These are phyloP conservation scores for Eudasyphora cyanicolor DNA, from an alignment of 2,888 invertebrate species.

Conservation along the genomic window DNA sequence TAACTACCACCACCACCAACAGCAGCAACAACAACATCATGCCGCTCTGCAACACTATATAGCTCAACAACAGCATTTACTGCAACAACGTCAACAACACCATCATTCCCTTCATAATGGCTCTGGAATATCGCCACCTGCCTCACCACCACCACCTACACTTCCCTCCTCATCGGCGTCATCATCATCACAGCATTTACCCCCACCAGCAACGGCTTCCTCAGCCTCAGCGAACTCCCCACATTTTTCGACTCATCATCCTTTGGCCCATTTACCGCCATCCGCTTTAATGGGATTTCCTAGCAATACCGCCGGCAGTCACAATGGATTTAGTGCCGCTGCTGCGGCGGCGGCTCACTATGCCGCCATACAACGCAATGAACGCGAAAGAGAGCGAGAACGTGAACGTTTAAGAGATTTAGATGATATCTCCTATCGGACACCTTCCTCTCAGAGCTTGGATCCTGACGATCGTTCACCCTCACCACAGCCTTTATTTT, in stretches of 20 bases:
- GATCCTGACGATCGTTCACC: slow-evolving; percentile 78
- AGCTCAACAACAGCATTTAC: slow-evolving; percentile 75
- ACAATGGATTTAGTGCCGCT: slow-evolving; percentile 64
- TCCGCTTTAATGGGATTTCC: slow-evolving; percentile 65
- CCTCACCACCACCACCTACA: slow-evolving; percentile 68
- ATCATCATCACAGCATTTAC: slow-evolving; percentile 55
- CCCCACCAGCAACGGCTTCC: slow-evolving; percentile 65
- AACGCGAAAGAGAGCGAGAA: slow-evolving; percentile 52
- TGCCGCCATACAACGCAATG: slow-evolving; percentile 68
- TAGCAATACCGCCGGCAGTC: slow-evolving; percentile 38
- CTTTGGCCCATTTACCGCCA: slow-evolving; percentile 70
- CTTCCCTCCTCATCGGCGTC: slow-evolving; percentile 68
- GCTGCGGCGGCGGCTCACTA: slow-evolving; percentile 67
- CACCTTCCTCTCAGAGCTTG: slow-evolving; percentile 67
- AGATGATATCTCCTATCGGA: slow-evolving; percentile 55
- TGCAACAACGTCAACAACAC: slow-evolving; percentile 66
- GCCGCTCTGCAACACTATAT: slow-evolving; percentile 72
- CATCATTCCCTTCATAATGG: slow-evolving; percentile 62
- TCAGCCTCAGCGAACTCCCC: slow-evolving; percentile 37
- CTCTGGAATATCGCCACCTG: slow-evolving; percentile 67
- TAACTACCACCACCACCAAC: slow-evolving; percentile 71
- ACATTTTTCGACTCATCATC: slow-evolving; percentile 70
- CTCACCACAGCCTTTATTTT: slow-evolving; percentile 73
- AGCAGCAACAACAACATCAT: slow-evolving; percentile 70
- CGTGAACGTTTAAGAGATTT: slow-evolving; percentile 67